Evolutionary conservation across 64 coral and sea anemone species (phyloP), one percentile per base, ranked within the genome.

Genomic region (Dendronephthya gigantea): DNA sequence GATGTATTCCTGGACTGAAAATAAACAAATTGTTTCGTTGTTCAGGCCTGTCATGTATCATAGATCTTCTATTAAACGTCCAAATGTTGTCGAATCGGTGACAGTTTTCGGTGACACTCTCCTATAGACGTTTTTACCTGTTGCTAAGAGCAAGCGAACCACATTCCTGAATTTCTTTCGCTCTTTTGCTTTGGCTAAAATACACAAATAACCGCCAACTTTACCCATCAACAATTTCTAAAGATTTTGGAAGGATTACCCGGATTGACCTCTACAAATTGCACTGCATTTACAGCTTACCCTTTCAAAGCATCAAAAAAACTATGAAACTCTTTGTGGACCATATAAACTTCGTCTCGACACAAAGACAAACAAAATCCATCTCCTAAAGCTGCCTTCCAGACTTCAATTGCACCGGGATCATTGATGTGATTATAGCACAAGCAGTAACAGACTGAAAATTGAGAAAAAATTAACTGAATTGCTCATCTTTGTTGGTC

Each of bases 301-400:
- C 95, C 95, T 83, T 91, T 98, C 92, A 98, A 89, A 50, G 89
- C 90, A 93, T 98, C 95, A 87, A 98, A 90, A 16, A 98, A 88
- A 41, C 87, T 93, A 11, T 89, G 87, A 48, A 98, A 93, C 37
- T 98, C 95, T 40, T 93, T 98, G 51, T 98, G 95, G 68, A 91
- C 90, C 89, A 93, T 90, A 51, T 93, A 91, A 40, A 83, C 68
- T 49, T 98, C 95, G 90, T 98, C 95, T 27, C 95, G 88, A 47
- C 91, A 93, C 23, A 93, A 43, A 7, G 87, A 91, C 6, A 98
- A 16, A 85, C 95, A 98, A 48, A 87, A 98, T 8, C 95, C 92
- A 91, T 98, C 95, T 17, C 93, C 89, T 59, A 98, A 49, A 27
- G 95, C 89, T 37, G 89, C 62, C 68, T 89, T 93, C 95, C 95